phyloP scores from a whole-genome alignment of 2,113 vertebrate species.

The Ciconia boyciana region DNA sequence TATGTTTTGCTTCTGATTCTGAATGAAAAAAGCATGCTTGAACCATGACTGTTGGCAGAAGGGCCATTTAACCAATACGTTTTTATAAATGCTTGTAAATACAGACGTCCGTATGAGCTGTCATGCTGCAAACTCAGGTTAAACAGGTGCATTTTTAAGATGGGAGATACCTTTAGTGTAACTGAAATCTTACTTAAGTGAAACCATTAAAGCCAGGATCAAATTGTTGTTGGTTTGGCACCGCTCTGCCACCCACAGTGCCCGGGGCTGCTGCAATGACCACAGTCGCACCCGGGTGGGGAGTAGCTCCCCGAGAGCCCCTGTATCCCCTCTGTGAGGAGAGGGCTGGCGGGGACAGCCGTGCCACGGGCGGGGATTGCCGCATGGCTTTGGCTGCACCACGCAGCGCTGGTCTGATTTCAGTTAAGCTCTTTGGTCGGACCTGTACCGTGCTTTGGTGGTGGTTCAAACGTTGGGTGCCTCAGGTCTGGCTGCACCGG shows the following conservation, averaged over 20 bases:
- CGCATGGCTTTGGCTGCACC: rapidly evolving
- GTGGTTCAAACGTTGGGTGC: too few species aligned
- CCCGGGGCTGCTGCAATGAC: rapidly evolving
- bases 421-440: not conserved
- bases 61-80: rapidly evolving
- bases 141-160: too few species aligned
- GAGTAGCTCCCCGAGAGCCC: not conserved
- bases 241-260: rapidly evolving
- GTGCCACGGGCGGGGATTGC: rapidly evolving
- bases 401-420: rapidly evolving
- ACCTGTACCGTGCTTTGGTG: not conserved
- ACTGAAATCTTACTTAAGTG: too few species aligned
- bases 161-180: not conserved
- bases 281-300: rapidly evolving
- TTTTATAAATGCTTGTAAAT: not conserved
- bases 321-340: not conserved
- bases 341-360: rapidly evolving
- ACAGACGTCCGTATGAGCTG: rapidly evolving
- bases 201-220: not conserved
- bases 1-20: not conserved
- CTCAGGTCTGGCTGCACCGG: too few species aligned
- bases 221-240: not conserved
- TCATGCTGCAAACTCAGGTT: rapidly evolving
- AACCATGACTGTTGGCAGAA: not conserved
- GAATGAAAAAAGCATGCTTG: not conserved